Percentiles rank a stretch among this genome's conserved stretches.
Conservation (phyloP, 2,113 vertebrate genomes). For the Motacilla alba region DNA sequence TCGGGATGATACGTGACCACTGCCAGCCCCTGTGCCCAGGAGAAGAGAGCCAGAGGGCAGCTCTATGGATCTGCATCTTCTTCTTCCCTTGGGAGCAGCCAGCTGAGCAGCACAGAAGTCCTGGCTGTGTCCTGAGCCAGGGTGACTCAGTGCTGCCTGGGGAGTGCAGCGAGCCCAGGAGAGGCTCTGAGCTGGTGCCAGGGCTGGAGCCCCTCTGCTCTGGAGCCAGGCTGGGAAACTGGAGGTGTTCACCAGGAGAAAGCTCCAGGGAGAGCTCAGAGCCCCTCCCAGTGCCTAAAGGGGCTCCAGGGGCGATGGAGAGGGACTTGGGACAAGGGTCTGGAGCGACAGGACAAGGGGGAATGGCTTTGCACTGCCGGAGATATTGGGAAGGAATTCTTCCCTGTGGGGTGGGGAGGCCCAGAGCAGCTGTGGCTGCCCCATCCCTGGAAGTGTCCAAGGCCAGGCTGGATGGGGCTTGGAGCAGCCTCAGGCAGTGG, state of each 20-base stretch:
- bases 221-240: not conserved
- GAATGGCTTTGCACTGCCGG: not conserved
- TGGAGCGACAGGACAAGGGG: not conserved
- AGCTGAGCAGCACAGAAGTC: not conserved
- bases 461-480: rapidly evolving
- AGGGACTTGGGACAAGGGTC: not conserved
- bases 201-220: not conserved
- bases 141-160: not conserved
- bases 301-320: not conserved
- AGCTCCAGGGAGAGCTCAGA: not conserved
- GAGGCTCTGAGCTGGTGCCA: not conserved
- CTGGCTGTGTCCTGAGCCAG: not conserved
- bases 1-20: not conserved
- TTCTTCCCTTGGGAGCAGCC: not conserved
- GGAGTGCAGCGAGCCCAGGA: not conserved
- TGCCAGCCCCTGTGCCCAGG: not conserved
- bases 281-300: not conserved
- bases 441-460: not conserved
- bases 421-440: not conserved
- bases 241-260: not conserved
- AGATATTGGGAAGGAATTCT: not conserved
- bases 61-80: rapidly evolving
- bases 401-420: rapidly evolving
- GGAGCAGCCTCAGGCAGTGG: rapidly evolving
- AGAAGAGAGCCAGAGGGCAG: not conserved